Base-by-base conservation (phyloP, 2,113 vertebrate genomes). In the Ctenodactylus gundi region DNA sequence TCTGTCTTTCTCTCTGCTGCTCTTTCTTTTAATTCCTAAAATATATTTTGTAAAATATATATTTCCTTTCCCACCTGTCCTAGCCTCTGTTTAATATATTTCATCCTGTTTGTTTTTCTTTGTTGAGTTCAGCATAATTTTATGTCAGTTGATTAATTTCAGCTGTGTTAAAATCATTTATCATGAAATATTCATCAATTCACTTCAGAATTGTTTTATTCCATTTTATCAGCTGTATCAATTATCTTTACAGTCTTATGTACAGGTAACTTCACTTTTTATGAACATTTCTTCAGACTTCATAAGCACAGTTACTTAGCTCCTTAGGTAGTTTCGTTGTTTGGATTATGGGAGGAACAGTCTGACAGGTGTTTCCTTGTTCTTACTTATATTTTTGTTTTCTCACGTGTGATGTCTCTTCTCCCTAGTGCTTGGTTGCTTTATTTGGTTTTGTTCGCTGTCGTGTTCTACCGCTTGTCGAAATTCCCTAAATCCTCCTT, bases 401-500 rank as follows among this genome's bases (percentile, higher is more conserved):
- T 68, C 76, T 83, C 65, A 82, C 20, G 75, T 46, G 20, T 53
- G 23, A 12, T 55, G 25, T 34, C 29, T 77, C n/a, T 77, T 76
- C 31, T 68, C 85, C 78, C 78, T 55, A 62, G 53, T 70, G 70
- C 57, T 62, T 70, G 53, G 41, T 88, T 75, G 39, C 36, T 7
- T 62, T 44, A 31, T 51, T 60, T 41, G 87, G 76, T 53, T 87
- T 44, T 87, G 34, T n/a, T 81, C 34, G 72, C 41, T 87, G 41
- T 88, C 62, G 46, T 84, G 70, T 84, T 82, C 72, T 77, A 55
- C 25, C 18, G 12, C 49, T 64, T 80, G 31, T 51, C 64, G n/a
- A 36, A 89, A 85, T 85, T 90, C 73, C 85, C 64, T 10, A 90
- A 64, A 80, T 80, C 46, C 57, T 95, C 57, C 39, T 73, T 51